These are phyloP conservation scores for Cataglyphis rosenhaueri DNA, from an alignment of 2,888 invertebrate species.

Conservation along the genomic window DNA sequence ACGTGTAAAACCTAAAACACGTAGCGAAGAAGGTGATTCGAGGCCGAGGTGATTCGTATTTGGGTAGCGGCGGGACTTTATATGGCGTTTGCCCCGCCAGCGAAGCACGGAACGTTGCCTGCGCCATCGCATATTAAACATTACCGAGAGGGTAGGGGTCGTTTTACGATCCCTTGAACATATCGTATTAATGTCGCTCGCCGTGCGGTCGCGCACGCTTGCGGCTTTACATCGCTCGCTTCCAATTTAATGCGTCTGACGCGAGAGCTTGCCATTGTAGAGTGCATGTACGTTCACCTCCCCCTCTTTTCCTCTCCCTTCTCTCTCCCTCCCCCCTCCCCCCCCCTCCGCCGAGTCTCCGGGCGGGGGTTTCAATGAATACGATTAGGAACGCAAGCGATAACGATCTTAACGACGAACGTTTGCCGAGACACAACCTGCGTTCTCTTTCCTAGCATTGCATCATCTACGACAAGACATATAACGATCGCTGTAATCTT, in stretches of 20 bases:
- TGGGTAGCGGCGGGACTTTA: slow-evolving; percentile 39
- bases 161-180: slow-evolving; percentile 63
- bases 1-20: slow-evolving; percentile 7
- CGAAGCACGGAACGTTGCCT: slow-evolving; percentile 62
- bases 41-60: slow-evolving; percentile 46
- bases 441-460: not conserved
- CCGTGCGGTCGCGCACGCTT: slow-evolving; percentile 41
- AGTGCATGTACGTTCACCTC: not conserved
- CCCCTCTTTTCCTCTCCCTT: too few species aligned
- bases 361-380: slow-evolving; percentile 23
- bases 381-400: slow-evolving; percentile 34
- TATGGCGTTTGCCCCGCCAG: slow-evolving; percentile 27
- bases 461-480: not conserved
- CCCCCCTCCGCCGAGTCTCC: not conserved
- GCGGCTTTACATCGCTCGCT: slow-evolving; percentile 61
- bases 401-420: slow-evolving; percentile 45
- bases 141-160: slow-evolving; percentile 28
- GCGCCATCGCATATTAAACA: slow-evolving; percentile 51
- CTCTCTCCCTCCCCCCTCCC: too few species aligned
- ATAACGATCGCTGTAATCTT: not conserved
- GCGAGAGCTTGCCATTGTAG: slow-evolving; percentile 41
- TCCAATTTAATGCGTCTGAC: slow-evolving; percentile 47
- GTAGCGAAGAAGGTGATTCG: slow-evolving; percentile 2
- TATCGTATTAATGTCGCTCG: slow-evolving; percentile 70
- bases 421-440: not conserved